A percentile compares a stretch with the other conserved stretches of the same genome.
These are phyloP conservation scores for Diplodus puntazzo DNA, from an alignment of 2,797 vertebrate species.

Conservation along the genomic window DNA sequence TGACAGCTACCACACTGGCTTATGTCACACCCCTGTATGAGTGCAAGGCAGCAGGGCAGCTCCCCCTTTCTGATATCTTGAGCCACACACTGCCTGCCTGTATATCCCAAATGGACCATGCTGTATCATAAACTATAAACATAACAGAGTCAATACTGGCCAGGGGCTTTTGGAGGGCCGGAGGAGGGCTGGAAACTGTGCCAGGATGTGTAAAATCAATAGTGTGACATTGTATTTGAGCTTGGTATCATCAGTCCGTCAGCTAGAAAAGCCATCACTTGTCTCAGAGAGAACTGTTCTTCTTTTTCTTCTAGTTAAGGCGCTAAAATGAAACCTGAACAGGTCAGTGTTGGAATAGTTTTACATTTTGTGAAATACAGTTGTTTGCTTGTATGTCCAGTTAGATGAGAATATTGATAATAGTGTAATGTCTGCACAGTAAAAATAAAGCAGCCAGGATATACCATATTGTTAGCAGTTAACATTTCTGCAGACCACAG, in stretches of 20 bases:
- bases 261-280: conserved; percentile 19
- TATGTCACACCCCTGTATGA: conserved; percentile 39
- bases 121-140: conserved; percentile 61
- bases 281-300: conserved; percentile 9
- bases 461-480: too few relatives aligned
- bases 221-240: conserved; percentile 37
- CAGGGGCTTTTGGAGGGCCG: conserved; percentile 26
- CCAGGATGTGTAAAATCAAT: conserved; percentile 62
- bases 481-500: too few relatives aligned
- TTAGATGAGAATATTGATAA: too few relatives aligned
- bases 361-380: neutral
- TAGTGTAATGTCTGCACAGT: neutral
- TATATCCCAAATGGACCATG: conserved; percentile 51
- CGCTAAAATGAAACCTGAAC: neutral
- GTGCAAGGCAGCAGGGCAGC: conserved; percentile 33
- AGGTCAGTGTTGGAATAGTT: neutral
- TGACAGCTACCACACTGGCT: conserved; percentile 34
- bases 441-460: too few relatives aligned
- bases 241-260: conserved; percentile 32
- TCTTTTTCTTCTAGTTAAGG: neutral
- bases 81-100: conserved; percentile 17
- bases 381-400: too few relatives aligned
- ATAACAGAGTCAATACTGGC: conserved; percentile 34
- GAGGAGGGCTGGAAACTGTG: conserved; percentile 26
- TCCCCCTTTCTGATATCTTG: conserved; percentile 36